Evolutionary conservation across 2,797 vertebrate species (phyloP).

Genomic region (Anabas testudineus): DNA sequence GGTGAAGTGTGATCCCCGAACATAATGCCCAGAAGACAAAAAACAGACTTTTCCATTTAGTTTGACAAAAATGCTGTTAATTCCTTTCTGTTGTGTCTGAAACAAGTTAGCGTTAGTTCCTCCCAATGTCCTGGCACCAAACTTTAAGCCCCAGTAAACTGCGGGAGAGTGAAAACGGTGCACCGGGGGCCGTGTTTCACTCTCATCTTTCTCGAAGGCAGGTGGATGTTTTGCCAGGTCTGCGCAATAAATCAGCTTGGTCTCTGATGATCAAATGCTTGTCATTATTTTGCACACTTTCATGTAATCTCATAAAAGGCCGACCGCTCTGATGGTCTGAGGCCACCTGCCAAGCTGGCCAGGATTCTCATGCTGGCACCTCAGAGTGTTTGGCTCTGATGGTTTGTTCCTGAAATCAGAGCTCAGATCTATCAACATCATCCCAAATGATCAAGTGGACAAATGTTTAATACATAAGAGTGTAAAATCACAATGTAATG

Average conservation of each 20-base stretch:
- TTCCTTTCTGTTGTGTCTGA: slow-evolving; percentile 55
- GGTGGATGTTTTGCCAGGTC: slow-evolving; percentile 69
- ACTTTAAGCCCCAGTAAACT: slow-evolving; percentile 50
- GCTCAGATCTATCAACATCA: slow-evolving; percentile 20
- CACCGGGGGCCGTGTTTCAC: slow-evolving; percentile 23
- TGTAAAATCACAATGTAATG: background rate
- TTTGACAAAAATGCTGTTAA: slow-evolving; percentile 65
- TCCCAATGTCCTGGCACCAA: slow-evolving; percentile 45
- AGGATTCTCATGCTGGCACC: slow-evolving; percentile 63
- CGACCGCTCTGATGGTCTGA: slow-evolving; percentile 52
- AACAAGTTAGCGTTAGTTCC: slow-evolving; percentile 60
- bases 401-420: slow-evolving; percentile 48
- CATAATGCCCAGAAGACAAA: slow-evolving; percentile 62
- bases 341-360: slow-evolving; percentile 58
- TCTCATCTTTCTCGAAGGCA: slow-evolving; percentile 56
- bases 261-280: slow-evolving; percentile 74
- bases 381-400: slow-evolving; percentile 48
- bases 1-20: slow-evolving; percentile 59
- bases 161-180: slow-evolving; percentile 37
- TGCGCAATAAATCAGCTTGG: slow-evolving; percentile 76
- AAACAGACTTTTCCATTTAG: slow-evolving; percentile 67
- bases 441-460: background rate
- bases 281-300: slow-evolving; percentile 76
- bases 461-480: background rate
- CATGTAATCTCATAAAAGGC: slow-evolving; percentile 79